Evolutionary conservation across 1,140 invertebrate species (phyloP).

Genomic region (Grapholita molesta): DNA sequence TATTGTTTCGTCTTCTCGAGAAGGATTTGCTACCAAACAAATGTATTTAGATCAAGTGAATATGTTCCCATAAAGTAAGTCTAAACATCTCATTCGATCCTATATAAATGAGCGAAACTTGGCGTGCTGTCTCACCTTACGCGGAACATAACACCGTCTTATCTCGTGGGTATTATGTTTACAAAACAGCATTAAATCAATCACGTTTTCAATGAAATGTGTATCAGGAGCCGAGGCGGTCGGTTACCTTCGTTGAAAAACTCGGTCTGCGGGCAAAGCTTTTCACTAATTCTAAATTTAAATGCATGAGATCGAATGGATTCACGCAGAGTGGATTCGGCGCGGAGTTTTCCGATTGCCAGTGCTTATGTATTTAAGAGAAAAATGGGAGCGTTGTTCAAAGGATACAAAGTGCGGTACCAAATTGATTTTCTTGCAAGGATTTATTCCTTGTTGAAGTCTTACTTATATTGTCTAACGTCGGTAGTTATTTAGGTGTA

Average conservation of each 20-base stretch:
- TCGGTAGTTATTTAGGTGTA: not conserved
- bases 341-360: slow-evolving; percentile 51
- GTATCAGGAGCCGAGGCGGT: slow-evolving; percentile 48
- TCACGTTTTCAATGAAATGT: slow-evolving; percentile 59
- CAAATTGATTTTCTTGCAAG: slow-evolving; percentile 34
- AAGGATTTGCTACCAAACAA: not conserved
- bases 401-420: slow-evolving; percentile 39
- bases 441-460: not conserved
- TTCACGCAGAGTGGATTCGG: slow-evolving; percentile 54
- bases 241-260: slow-evolving; percentile 60
- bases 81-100: not conserved
- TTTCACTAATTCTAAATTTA: slow-evolving; percentile 74
- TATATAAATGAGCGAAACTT: not conserved
- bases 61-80: not conserved
- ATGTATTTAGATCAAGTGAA: not conserved
- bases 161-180: slow-evolving; percentile 27
- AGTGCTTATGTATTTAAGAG: slow-evolving; percentile 60
- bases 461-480: not conserved
- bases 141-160: not conserved
- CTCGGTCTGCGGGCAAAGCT: slow-evolving; percentile 54
- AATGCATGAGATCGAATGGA: slow-evolving; percentile 74
- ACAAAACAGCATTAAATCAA: slow-evolving; percentile 54
- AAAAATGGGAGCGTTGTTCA: slow-evolving; percentile 44
- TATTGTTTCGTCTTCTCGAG: slow-evolving; percentile 1
- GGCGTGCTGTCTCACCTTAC: not conserved